These are phyloP conservation scores for Tolypeutes matacus DNA, from an alignment of 2,797 vertebrate genomes.

Conservation along the genomic window DNA sequence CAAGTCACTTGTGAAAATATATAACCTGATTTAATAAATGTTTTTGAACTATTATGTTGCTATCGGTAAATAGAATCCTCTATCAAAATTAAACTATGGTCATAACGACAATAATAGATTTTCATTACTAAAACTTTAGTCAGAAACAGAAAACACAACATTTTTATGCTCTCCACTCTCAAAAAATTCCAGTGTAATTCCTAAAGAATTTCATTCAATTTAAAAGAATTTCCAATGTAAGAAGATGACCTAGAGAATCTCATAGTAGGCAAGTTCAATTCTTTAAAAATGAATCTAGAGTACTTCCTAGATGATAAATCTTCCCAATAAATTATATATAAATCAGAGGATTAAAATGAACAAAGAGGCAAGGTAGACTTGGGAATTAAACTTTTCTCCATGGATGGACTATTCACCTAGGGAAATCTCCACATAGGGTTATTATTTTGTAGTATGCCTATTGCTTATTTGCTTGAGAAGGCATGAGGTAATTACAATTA, in stretches of 20 bases:
- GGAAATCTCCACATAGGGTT: neutral
- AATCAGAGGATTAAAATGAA: slow-evolving; percentile 41
- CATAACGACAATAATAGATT: slow-evolving; percentile 28
- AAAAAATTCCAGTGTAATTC: slow-evolving; percentile 27
- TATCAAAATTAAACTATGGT: slow-evolving; percentile 51
- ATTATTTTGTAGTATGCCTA: neutral
- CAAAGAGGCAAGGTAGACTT: slow-evolving; percentile 15
- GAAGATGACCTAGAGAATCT: slow-evolving; percentile 30
- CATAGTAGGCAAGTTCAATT: neutral
- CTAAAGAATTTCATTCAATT: slow-evolving; percentile 56
- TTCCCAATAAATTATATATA: slow-evolving; percentile 52
- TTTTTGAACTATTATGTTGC: neutral
- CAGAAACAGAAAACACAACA: slow-evolving; percentile 19
- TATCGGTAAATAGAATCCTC: slow-evolving; percentile 1
- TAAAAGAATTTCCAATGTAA: neutral
- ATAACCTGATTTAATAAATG: slow-evolving; percentile 35
- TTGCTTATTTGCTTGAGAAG: neutral
- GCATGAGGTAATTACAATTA: slow-evolving; percentile 4
- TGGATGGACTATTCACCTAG: neutral
- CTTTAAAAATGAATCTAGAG: slow-evolving; percentile 36
- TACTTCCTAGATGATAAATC: neutral
- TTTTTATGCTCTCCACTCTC: neutral
- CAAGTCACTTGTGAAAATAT: slow-evolving; percentile 56
- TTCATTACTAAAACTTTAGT: slow-evolving; percentile 49
- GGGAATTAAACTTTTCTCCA: slow-evolving; percentile 38